Conservation (phyloP, 2,888 invertebrate genomes). For the Ceramica pisi region DNA sequence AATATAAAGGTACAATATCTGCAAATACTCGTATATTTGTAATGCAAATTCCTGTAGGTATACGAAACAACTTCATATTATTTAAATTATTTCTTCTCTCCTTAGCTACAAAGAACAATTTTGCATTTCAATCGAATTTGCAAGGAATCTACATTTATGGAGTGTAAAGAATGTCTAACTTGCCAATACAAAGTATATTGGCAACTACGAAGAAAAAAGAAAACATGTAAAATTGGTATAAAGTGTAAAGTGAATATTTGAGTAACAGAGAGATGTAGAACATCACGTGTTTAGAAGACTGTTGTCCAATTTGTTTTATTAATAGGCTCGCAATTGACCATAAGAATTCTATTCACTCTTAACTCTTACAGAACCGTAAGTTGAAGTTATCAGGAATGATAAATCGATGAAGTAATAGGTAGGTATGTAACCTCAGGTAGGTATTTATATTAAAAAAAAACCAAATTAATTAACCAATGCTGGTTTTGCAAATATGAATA, state of each 20-base stretch:
- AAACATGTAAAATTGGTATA: neutral
- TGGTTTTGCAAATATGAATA: neutral
- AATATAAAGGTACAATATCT: conserved; percentile 13
- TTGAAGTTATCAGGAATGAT: too few species aligned
- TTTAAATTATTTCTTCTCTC: conserved; percentile 50
- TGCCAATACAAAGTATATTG: neutral
- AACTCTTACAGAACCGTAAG: too few species aligned
- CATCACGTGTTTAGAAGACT: neutral
- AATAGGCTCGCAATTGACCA: too few species aligned
- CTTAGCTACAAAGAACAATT: conserved; percentile 42
- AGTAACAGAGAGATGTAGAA: neutral
- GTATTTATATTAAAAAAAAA: too few species aligned
- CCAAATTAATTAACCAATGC: too few species aligned
- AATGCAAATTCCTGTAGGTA: conserved; percentile 20
- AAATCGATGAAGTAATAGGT: too few species aligned
- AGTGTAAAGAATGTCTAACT: conserved; percentile 24
- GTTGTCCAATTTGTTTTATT: too few species aligned
- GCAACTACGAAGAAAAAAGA: neutral
- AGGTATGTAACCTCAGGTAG: too few species aligned
- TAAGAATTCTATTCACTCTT: too few species aligned
- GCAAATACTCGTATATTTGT: conserved; percentile 36
- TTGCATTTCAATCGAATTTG: conserved; percentile 60
- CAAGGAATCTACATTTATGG: conserved; percentile 49
- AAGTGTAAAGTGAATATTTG: neutral
- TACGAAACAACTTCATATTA: conserved; percentile 51